A percentile compares a stretch with the other conserved stretches of the same genome.
Evolutionary conservation across 2,797 vertebrate species (phyloP).

Genomic region (Malacoraja senta): DNA sequence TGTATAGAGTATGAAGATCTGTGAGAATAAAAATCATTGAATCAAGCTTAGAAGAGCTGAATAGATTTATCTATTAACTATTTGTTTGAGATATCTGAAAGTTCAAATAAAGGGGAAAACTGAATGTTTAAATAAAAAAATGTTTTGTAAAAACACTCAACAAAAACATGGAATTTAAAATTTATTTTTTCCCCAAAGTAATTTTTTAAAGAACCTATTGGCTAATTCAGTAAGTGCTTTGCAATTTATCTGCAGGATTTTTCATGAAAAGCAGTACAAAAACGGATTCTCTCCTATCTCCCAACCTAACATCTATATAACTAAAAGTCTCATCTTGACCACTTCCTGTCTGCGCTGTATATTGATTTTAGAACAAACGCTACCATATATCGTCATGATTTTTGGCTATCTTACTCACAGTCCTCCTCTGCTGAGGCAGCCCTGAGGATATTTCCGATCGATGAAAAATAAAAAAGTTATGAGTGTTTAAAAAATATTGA

Average conservation of each 20-base stretch:
- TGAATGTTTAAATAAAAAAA: too few relatives aligned
- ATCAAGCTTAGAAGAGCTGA: neutral
- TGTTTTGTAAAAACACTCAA: neutral
- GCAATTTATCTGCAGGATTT: neutral
- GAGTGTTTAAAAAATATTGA: too few relatives aligned
- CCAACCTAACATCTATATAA: neutral
- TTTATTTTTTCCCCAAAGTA: neutral
- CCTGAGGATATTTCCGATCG: too few relatives aligned
- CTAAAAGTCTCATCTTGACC: too few relatives aligned
- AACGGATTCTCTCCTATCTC: neutral
- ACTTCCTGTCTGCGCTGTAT: too few relatives aligned
- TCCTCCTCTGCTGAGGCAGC: too few relatives aligned
- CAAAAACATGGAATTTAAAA: neutral
- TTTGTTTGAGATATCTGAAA: neutral
- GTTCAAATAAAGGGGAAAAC: neutral
- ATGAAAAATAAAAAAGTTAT: too few relatives aligned
- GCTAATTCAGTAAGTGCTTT: neutral
- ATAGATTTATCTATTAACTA: neutral
- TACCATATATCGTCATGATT: too few relatives aligned
- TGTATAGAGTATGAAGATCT: neutral
- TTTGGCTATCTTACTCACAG: too few relatives aligned
- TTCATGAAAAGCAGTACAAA: neutral
- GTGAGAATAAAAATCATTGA: neutral
- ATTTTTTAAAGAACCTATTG: neutral
- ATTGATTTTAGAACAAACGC: too few relatives aligned